These are phyloP conservation scores for Oriolus oriolus DNA, from an alignment of 2,113 vertebrate genomes.

Conservation along the genomic window DNA sequence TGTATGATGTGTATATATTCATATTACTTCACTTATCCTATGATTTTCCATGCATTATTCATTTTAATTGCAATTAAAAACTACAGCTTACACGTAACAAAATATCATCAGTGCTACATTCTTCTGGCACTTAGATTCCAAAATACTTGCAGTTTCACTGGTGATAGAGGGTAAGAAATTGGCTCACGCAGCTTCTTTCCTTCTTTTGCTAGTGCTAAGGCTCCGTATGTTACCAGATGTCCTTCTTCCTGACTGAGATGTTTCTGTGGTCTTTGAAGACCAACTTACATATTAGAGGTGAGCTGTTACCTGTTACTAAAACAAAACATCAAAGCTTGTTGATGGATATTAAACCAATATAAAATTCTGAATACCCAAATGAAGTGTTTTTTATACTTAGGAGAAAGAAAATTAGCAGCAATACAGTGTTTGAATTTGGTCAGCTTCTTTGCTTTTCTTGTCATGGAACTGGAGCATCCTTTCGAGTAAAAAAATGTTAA, in stretches of 20 bases:
- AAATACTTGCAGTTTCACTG: conserved; percentile 12
- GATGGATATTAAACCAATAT: neutral
- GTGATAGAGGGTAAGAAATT: conserved; percentile 43
- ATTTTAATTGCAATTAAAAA: neutral
- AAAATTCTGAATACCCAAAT: neutral
- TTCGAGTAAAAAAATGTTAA: conserved; percentile 1
- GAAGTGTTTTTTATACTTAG: neutral
- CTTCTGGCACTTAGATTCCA: neutral
- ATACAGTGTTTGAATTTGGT: neutral
- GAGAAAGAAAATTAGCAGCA: neutral
- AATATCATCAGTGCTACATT: neutral
- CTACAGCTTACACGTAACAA: neutral
- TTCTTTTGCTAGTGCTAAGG: conserved; percentile 68
- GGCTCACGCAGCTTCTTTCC: conserved; percentile 26
- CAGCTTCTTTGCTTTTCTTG: neutral
- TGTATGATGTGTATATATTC: neutral
- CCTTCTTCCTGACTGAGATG: conserved; percentile 92
- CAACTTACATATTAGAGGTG: conserved; percentile 83
- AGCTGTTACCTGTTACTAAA: neutral
- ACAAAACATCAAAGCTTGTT: neutral
- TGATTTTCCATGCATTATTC: neutral
- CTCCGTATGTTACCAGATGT: conserved; percentile 81
- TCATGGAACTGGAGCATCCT: neutral
- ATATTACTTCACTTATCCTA: neutral
- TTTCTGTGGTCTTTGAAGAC: conserved; percentile 94